Evolutionary conservation across 2,113 vertebrate species (phyloP).

Genomic region (Crotalus horridus): DNA sequence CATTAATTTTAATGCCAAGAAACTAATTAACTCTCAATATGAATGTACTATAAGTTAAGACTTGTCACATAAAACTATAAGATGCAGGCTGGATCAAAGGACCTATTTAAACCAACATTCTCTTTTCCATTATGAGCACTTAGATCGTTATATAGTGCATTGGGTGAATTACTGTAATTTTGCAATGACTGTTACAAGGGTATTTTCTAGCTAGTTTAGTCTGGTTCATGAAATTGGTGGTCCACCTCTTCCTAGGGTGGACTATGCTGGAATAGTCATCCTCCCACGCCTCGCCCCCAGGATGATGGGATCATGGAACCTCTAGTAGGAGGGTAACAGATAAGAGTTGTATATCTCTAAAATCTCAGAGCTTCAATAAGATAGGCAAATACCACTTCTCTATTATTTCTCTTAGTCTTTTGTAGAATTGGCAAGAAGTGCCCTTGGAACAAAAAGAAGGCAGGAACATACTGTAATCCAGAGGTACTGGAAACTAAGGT

Average conservation of each 20-base stretch:
- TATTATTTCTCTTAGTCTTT: not conserved
- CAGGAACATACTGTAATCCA: not conserved
- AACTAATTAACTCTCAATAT: not conserved
- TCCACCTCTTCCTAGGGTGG: not conserved
- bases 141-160: not conserved
- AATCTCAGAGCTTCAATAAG: not conserved
- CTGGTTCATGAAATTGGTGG: not conserved
- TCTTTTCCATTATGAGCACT: not conserved
- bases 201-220: not conserved
- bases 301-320: not conserved
- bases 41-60: not conserved
- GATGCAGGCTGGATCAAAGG: not conserved
- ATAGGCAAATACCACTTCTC: not conserved
- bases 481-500: not conserved
- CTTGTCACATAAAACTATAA: not conserved
- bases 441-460: not conserved
- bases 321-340: not conserved
- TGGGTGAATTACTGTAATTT: not conserved
- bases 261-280: not conserved
- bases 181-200: not conserved
- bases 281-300: not conserved
- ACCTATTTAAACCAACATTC: not conserved
- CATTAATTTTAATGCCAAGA: not conserved
- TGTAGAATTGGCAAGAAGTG: not conserved
- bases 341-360: not conserved